Base-by-base conservation (phyloP, 2,888 invertebrate genomes). In the Agriotes lineatus region DNA sequence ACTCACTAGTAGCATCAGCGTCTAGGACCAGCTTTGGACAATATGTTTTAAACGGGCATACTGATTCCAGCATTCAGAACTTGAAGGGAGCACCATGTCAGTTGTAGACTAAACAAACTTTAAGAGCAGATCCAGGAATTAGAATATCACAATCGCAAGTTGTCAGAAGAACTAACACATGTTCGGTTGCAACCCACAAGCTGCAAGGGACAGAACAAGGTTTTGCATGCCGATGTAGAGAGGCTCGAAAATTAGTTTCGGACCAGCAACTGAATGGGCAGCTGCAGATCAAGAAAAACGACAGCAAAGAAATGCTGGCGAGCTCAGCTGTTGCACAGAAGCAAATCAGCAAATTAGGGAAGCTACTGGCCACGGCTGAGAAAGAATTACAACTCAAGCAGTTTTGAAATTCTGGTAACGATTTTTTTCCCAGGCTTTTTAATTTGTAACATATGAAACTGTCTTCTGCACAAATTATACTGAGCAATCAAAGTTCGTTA, bases 121-220 rank as follows among this genome's bases (percentile, higher is more conserved):
- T 66, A 70, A 42, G 74, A 74, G 20, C 69, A 71, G 35, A 64
- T 72, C 35, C 77, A 76, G 50, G 77, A 74, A 35, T 61, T 80
- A 25, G 72, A 79, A 54, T 72, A 78, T 63, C 77, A 79, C 64
- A 67, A 80, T 50, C 71, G 61, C 25, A 79, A 79, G 73, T 64
- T 75, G n/a, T 54, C 67, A 3, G 69, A 69, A 42, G 80, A 80
- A 62, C 58, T 79, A 62, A 67, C 67, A 6, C 57, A 74, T 35
- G 72, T 76, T 1, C 77, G 75, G 63, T 52, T 72, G n/a, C 81
- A 81, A 52, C 70, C 81, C 12, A 42, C 74, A 19, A 58, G 57
- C 20, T 70, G 72, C 3, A 80, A 82, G 69, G 81, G 81, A 39
- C 76, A 78, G 67, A 80, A 78, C 64, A 79, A 79, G 54, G 50